Conservation (phyloP, 2,888 invertebrate species). For the Chaitophorus viminalis region DNA sequence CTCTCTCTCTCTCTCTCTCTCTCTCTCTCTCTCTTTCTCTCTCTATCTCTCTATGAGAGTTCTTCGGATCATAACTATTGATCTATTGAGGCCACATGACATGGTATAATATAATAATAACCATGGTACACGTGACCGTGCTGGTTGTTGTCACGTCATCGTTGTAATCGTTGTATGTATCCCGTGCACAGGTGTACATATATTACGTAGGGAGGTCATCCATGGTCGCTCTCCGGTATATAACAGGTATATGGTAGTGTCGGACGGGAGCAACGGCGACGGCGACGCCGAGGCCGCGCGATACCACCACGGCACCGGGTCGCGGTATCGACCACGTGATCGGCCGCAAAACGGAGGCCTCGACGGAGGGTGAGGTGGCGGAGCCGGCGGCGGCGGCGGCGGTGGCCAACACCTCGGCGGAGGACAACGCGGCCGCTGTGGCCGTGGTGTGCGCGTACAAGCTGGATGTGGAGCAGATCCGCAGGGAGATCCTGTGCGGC, state of each 20-base stretch:
- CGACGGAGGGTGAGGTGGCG: background rate
- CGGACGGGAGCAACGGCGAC: background rate
- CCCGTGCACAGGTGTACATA: background rate
- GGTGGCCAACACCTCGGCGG: constrained; percentile 64
- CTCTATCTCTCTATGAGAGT: no score
- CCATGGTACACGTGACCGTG: no score
- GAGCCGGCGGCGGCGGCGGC: constrained; percentile 64
- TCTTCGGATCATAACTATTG: no score
- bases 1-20: no score
- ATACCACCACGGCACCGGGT: background rate
- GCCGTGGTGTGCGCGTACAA: constrained; percentile 64
- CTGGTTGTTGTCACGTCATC: no score
- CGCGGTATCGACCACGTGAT: background rate
- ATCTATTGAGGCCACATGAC: no score
- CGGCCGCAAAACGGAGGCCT: constrained; percentile 16
- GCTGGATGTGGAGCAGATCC: constrained; percentile 65
- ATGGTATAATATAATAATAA: no score
- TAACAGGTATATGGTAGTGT: background rate
- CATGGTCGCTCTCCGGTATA: no score
- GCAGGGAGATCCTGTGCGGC: constrained; percentile 71
- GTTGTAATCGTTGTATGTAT: background rate
- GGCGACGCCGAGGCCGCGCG: background rate
- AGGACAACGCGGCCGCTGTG: constrained; percentile 68
- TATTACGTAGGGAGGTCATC: background rate
- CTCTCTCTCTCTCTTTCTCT: no score